Conservation (phyloP, 2,113 vertebrate species). For the Brachirus orientalis region DNA sequence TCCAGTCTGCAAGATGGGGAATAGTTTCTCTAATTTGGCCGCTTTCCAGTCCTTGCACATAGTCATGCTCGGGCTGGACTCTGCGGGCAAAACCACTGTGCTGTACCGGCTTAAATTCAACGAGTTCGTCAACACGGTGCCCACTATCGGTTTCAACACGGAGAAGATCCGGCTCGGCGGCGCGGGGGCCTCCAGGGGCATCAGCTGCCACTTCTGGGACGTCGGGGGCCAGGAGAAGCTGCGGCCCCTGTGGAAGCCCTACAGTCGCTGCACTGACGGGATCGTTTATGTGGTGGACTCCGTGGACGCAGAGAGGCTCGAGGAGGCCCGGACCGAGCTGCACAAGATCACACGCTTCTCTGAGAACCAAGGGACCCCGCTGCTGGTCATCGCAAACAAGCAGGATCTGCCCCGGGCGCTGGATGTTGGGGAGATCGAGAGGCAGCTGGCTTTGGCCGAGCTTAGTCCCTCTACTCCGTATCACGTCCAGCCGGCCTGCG, state of each 20-base stretch:
- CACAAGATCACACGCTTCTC: slow-evolving; percentile 94
- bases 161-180: slow-evolving; percentile 92
- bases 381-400: slow-evolving; percentile 97
- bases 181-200: slow-evolving; percentile 89
- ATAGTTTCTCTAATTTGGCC: slow-evolving; percentile 91
- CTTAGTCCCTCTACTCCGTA: slow-evolving; percentile 91
- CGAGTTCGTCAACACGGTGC: slow-evolving; percentile 98
- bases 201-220: slow-evolving; percentile 98
- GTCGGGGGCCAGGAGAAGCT: slow-evolving; percentile 97
- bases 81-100: slow-evolving; percentile 96
- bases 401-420: slow-evolving; percentile 95
- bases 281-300: slow-evolving; percentile 99
- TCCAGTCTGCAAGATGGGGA: slow-evolving; percentile 84
- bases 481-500: slow-evolving; percentile 96
- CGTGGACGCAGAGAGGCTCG: slow-evolving; percentile 93
- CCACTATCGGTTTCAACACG: slow-evolving; percentile 97
- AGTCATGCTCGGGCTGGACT: slow-evolving; percentile 96
- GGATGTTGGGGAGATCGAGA: slow-evolving; percentile 91
- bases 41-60: slow-evolving; percentile 96
- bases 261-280: slow-evolving; percentile 96
- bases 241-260: slow-evolving; percentile 95
- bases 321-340: slow-evolving; percentile 94
- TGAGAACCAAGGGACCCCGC: slow-evolving; percentile 94
- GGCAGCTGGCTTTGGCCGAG: slow-evolving; percentile 91
- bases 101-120: slow-evolving; percentile 96